Evolutionary conservation across 2,888 invertebrate species (phyloP).

Genomic region (Barypeithes pellucidus): DNA sequence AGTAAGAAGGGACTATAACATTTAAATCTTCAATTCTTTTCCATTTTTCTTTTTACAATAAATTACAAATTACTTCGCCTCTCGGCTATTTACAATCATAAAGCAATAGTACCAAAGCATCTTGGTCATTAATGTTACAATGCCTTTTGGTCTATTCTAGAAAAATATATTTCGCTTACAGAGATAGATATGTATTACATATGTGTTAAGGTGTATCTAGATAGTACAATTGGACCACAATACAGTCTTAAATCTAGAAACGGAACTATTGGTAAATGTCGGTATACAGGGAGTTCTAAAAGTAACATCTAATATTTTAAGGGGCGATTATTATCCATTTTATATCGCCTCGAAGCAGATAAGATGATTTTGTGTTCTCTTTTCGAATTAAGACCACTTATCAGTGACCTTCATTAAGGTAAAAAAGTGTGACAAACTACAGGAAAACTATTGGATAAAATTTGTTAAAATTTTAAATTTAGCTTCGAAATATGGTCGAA

Average conservation of each 20-base stretch:
- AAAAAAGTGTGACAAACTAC: no score
- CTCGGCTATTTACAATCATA: constrained; percentile 60
- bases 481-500: no score
- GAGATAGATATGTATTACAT: constrained; percentile 67
- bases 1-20: no score
- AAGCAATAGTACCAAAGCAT: constrained; percentile 71
- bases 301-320: no score
- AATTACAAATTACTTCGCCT: constrained; percentile 21
- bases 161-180: constrained; percentile 67
- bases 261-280: constrained; percentile 10
- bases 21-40: background rate
- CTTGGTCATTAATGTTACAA: constrained; percentile 62
- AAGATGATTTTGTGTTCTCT: no score
- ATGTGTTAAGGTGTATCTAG: constrained; percentile 65
- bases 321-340: no score
- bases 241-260: constrained; percentile 67
- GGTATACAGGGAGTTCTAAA: background rate
- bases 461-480: no score
- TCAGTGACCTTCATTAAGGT: no score
- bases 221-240: constrained; percentile 67
- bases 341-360: no score
- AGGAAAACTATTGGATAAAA: no score
- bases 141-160: constrained; percentile 64
- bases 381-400: no score
- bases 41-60: background rate